Conservation (phyloP, 2,888 invertebrate species). For the Kuschelorhynchus macadamiae region DNA sequence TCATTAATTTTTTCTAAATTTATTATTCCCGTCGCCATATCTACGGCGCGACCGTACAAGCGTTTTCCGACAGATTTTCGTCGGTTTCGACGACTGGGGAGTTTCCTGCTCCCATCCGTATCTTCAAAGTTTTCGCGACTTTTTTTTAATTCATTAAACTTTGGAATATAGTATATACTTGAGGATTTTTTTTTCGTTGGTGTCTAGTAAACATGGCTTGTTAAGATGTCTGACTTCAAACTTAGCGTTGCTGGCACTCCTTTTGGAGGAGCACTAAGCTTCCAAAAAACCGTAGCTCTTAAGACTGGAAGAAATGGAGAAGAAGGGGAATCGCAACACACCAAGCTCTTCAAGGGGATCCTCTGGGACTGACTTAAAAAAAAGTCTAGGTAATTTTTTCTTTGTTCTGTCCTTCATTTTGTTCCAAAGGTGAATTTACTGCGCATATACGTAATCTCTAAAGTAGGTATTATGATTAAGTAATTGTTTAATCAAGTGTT, state of each 20-base stretch:
- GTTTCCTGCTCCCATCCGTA: constrained; percentile 73
- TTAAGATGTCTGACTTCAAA: constrained; percentile 84
- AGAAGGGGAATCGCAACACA: constrained; percentile 80
- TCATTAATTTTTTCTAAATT: too few relatives aligned
- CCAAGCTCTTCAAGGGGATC: constrained; percentile 80
- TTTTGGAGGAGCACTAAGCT: constrained; percentile 79
- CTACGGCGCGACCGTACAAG: constrained; percentile 75
- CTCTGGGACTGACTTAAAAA: constrained; percentile 80
- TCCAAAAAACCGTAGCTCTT: constrained; percentile 63
- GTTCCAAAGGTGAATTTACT: constrained; percentile 8
- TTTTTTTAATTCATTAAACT: constrained; percentile 61
- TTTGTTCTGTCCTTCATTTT: constrained; percentile 12
- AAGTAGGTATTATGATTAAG: too few relatives aligned
- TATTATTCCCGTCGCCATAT: constrained; percentile 77
- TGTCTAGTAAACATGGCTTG: constrained; percentile 82
- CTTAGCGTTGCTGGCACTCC: constrained; percentile 79
- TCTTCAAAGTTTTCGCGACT: constrained; percentile 60
- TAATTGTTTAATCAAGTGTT: too few relatives aligned
- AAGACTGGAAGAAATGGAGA: constrained; percentile 76
- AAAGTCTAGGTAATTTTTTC: constrained; percentile 62
- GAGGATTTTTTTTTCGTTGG: constrained; percentile 71
- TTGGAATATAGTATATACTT: constrained; percentile 17
- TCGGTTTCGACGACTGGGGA: constrained; percentile 79
- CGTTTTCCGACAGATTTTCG: constrained; percentile 71
- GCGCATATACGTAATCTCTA: constrained; percentile 32